These are phyloP conservation scores for Orchesella cincta DNA, from an alignment of 1,140 invertebrate species.

Conservation along the genomic window DNA sequence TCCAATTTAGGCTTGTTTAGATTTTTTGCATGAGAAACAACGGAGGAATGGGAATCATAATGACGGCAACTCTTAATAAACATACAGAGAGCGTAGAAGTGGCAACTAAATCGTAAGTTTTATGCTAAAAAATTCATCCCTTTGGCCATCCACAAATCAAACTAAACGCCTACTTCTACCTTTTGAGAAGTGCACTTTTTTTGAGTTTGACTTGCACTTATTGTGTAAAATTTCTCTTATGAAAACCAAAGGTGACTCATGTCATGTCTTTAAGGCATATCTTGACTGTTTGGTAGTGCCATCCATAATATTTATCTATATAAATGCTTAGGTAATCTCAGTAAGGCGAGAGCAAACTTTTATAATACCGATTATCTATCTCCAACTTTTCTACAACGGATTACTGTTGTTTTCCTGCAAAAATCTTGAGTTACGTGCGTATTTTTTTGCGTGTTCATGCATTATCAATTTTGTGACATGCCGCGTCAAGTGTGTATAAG, in stretches of 20 bases:
- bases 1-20: background rate
- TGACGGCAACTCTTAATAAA: background rate
- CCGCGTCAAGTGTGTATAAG: background rate
- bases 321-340: too few relatives aligned
- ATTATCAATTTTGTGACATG: constrained; percentile 18
- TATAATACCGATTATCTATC: background rate
- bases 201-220: background rate
- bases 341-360: too few relatives aligned
- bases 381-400: background rate
- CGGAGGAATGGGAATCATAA: background rate
- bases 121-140: background rate
- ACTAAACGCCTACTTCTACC: background rate
- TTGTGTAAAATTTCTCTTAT: background rate
- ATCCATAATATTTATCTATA: too few relatives aligned
- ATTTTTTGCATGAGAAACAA: background rate
- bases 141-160: background rate
- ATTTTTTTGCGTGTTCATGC: background rate
- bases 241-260: background rate
- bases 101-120: background rate
- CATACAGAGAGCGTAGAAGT: background rate
- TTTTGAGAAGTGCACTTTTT: background rate
- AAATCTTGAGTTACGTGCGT: background rate
- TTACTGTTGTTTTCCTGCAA: background rate
- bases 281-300: background rate
- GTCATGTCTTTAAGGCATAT: background rate